phyloP scores from a whole-genome alignment of 2,113 vertebrate genomes.

The Atrichornis clamosus region DNA sequence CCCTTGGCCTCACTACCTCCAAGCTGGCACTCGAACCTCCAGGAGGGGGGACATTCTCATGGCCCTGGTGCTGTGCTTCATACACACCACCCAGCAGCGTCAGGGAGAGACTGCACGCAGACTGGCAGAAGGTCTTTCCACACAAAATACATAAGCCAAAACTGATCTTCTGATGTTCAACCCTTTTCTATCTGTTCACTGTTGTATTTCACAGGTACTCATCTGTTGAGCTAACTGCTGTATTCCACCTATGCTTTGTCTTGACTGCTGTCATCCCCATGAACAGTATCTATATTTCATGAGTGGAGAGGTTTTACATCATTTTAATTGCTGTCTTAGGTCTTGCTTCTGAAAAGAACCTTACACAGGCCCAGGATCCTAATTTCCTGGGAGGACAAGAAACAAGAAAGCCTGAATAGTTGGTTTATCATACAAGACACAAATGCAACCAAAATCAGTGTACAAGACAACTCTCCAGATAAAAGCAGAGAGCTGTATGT shows the following conservation, averaged over 20 bases:
- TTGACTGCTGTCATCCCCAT: neutral
- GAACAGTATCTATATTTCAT: neutral
- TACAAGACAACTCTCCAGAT: neutral
- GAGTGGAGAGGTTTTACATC: neutral
- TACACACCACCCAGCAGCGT: neutral
- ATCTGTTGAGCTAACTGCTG: neutral
- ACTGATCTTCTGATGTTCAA: neutral
- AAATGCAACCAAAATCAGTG: neutral
- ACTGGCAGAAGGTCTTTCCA: neutral
- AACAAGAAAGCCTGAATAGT: neutral
- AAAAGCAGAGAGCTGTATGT: fast-evolving
- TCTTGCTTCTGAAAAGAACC: neutral
- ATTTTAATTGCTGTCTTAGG: neutral
- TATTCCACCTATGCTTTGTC: neutral
- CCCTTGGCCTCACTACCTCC: fast-evolving
- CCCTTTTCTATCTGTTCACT: neutral
- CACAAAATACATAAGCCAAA: neutral
- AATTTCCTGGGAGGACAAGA: neutral
- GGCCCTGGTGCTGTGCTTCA: neutral
- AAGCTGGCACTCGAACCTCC: fast-evolving
- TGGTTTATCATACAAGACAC: neutral
- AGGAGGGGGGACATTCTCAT: fast-evolving
- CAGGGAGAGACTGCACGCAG: no score
- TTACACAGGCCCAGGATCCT: neutral
- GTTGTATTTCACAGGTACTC: neutral